Evolutionary conservation across 2,797 vertebrate species (phyloP).

Genomic region (Hyperoplus lanceolatus): DNA sequence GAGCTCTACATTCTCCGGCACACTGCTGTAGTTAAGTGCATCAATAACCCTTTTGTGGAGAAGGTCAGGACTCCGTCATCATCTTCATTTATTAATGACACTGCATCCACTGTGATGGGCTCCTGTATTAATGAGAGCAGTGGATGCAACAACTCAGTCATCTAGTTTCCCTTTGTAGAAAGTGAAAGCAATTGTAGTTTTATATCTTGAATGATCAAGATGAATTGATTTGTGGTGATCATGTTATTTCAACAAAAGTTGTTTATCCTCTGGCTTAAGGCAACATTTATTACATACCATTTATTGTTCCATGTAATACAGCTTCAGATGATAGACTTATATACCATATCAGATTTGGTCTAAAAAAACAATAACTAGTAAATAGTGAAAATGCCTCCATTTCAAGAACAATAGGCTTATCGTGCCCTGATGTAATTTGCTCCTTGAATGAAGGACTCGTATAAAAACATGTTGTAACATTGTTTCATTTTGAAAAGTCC

Average conservation of each 20-base stretch:
- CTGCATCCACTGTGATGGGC: slow-evolving; percentile 36
- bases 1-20: slow-evolving; percentile 26
- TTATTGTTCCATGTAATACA: background rate
- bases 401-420: background rate
- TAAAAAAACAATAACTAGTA: background rate
- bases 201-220: background rate
- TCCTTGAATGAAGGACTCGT: background rate
- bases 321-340: background rate
- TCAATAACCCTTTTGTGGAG: slow-evolving; percentile 61
- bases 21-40: slow-evolving; percentile 47
- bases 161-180: slow-evolving; percentile 13
- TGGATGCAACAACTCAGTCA: slow-evolving; percentile 8
- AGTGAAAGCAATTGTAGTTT: background rate
- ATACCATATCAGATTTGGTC: background rate
- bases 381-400: background rate
- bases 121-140: slow-evolving; percentile 33
- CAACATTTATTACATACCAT: background rate
- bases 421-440: background rate
- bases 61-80: slow-evolving; percentile 65
- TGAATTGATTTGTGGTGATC: background rate
- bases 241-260: slow-evolving; percentile 3
- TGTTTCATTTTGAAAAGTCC: slow-evolving; percentile 20
- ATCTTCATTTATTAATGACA: slow-evolving; percentile 72
- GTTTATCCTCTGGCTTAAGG: background rate
- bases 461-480: slow-evolving; percentile 4